phyloP scores from a whole-genome alignment of 1,140 invertebrate genomes.

The Planococcus citri region DNA sequence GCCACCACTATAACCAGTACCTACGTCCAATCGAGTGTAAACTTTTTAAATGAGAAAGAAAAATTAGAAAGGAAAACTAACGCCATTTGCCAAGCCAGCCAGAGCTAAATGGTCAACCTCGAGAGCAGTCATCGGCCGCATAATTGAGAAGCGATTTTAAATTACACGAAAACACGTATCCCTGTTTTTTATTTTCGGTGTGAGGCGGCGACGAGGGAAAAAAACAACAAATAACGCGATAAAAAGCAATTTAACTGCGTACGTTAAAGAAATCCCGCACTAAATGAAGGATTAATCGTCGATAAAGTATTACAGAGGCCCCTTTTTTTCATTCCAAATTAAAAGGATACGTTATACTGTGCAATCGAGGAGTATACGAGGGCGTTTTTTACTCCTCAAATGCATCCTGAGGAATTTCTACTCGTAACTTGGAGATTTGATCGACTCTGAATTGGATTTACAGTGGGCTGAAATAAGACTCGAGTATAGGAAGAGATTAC shows the following conservation, averaged over 20 bases:
- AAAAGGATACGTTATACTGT: not conserved
- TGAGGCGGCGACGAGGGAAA: no score
- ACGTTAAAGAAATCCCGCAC: not conserved
- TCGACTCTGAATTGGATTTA: no score
- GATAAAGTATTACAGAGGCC: constrained; percentile 1
- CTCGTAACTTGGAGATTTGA: no score
- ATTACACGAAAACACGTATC: not conserved
- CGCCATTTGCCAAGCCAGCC: no score
- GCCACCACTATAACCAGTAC: no score
- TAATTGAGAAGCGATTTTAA: not conserved
- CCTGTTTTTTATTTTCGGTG: no score
- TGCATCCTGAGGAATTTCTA: no score
- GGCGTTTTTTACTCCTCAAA: no score
- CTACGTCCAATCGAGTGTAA: not conserved
- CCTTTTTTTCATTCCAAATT: no score
- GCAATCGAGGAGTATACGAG: no score
- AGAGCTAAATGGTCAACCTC: not conserved
- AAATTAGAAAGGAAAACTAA: not conserved
- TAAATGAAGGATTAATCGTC: not conserved
- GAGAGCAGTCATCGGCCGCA: not conserved
- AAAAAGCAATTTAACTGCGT: not conserved
- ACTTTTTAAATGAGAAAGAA: not conserved
- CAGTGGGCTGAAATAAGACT: no score
- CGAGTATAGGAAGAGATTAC: no score
- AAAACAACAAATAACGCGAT: not conserved